phyloP scores from a whole-genome alignment of 2,113 vertebrate species.

The Hippoglossus stenolepis region DNA sequence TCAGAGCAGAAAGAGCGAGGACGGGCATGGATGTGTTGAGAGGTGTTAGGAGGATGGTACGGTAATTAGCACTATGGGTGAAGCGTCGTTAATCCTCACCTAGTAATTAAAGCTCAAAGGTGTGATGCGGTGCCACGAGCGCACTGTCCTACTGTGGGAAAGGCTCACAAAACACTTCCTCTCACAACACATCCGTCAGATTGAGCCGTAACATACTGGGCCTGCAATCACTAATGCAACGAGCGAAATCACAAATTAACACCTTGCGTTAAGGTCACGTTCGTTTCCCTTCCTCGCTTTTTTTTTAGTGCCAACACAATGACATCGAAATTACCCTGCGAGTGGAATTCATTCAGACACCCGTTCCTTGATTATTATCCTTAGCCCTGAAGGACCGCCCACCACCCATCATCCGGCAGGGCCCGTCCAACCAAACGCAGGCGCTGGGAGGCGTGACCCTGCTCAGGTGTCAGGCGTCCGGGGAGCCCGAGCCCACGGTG shows the following conservation, averaged over 20 bases:
- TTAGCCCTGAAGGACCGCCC: constrained; percentile 93
- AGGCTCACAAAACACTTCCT: constrained; percentile 67
- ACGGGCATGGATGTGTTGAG: constrained; percentile 72
- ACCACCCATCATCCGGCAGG: constrained; percentile 95
- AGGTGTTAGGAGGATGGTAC: constrained; percentile 73
- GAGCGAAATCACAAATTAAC: constrained; percentile 72
- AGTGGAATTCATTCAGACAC: not conserved
- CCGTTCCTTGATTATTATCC: constrained; percentile 40
- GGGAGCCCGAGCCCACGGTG: constrained; percentile 91
- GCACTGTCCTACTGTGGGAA: constrained; percentile 58
- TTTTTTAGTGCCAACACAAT: not conserved
- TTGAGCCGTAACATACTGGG: constrained; percentile 50
- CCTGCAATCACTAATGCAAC: constrained; percentile 61
- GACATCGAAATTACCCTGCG: constrained; percentile 44
- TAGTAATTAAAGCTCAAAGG: constrained; percentile 80
- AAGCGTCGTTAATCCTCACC: constrained; percentile 81
- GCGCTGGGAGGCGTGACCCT: constrained; percentile 88
- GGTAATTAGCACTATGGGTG: constrained; percentile 81
- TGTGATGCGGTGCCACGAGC: constrained; percentile 76
- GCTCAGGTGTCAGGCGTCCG: constrained; percentile 91
- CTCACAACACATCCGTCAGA: constrained; percentile 71
- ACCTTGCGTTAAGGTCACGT: constrained; percentile 68
- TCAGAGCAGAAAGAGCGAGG: constrained; percentile 51
- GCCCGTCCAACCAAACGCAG: constrained; percentile 92
- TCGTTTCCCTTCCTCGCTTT: constrained; percentile 24